Evolutionary conservation across 2,113 vertebrate genomes (phyloP).

Genomic region (Notothenia rossii): DNA sequence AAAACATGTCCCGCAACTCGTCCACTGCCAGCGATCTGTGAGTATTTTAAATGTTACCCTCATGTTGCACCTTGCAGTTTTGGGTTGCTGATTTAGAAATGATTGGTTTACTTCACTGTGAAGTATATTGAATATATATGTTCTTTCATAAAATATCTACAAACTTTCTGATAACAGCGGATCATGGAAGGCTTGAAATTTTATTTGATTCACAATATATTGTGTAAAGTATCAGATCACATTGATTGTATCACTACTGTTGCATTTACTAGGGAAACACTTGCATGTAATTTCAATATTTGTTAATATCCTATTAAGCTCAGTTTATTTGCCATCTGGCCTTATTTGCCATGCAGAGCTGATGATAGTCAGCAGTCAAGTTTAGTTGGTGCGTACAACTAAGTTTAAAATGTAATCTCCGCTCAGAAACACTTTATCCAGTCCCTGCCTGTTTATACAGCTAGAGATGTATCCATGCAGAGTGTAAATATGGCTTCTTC

Average conservation of each 20-base stretch:
- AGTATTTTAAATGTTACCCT: constrained; percentile 58
- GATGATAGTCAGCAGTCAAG: background rate
- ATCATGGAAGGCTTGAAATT: constrained; percentile 5
- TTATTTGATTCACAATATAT: background rate
- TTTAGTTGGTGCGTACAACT: background rate
- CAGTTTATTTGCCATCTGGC: constrained; percentile 8
- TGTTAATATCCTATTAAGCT: constrained; percentile 11
- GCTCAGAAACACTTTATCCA: background rate
- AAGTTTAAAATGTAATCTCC: background rate
- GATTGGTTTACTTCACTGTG: background rate
- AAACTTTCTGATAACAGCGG: background rate
- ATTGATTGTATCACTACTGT: background rate
- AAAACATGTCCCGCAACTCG: constrained; percentile 92
- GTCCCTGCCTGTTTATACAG: constrained; percentile 48
- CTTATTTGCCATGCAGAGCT: constrained; percentile 20
- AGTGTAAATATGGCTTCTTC: constrained; percentile 54
- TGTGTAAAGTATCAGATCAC: background rate
- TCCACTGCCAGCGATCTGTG: constrained; percentile 93
- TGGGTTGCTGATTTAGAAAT: background rate
- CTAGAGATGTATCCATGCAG: constrained; percentile 51
- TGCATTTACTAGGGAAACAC: background rate
- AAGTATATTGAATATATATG: too few relatives aligned
- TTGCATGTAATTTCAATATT: background rate
- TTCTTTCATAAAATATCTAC: background rate
- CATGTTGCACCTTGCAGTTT: background rate